Conservation (phyloP, 2,888 invertebrate genomes). For the Caenorhabditis sulstoni region DNA sequence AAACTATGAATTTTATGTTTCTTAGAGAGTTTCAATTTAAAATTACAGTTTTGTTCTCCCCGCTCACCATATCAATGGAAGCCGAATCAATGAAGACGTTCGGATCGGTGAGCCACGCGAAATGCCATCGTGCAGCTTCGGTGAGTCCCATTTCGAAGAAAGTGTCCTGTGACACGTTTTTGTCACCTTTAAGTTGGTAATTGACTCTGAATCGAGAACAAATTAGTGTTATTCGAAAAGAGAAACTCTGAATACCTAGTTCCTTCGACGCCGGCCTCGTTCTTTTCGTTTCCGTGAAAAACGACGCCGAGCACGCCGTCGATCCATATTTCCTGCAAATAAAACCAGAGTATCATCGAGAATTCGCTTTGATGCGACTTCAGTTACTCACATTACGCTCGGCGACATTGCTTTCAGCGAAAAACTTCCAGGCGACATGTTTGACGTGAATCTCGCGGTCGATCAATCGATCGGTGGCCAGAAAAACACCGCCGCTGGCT, state of each 20-base stretch:
- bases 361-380: no score
- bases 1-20: no score
- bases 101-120: constrained; percentile 43
- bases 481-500: no score
- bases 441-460: constrained; percentile 10
- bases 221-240: neutral
- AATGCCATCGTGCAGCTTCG: constrained; percentile 30
- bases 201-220: constrained; percentile 21
- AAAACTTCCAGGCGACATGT: constrained; percentile 45
- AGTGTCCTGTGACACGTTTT: neutral
- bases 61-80: constrained; percentile 46
- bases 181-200: neutral
- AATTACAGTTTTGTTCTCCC: no score
- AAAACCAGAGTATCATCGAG: no score
- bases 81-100: constrained; percentile 48
- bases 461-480: neutral
- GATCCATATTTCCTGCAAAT: constrained; percentile 32
- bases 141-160: constrained; percentile 2
- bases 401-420: no score
- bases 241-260: constrained; percentile 24
- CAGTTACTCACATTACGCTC: no score
- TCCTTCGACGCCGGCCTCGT: neutral
- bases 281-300: neutral
- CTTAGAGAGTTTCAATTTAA: no score
- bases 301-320: constrained; percentile 29